Evolutionary conservation across 2,113 vertebrate genomes (phyloP).

Genomic region (Lophotis ruficrista): DNA sequence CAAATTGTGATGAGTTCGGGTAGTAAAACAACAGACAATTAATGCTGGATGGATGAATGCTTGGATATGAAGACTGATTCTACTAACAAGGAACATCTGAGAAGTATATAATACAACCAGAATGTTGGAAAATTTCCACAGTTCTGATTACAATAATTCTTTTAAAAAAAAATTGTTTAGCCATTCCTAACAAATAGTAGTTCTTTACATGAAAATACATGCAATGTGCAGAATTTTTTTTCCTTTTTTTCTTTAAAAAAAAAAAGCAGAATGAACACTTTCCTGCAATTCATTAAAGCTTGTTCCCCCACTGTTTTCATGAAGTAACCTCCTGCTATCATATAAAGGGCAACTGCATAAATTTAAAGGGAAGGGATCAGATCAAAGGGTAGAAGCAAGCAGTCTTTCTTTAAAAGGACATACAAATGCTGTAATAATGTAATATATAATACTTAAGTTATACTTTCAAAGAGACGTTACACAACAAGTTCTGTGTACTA

Average conservation of each 20-base stretch:
- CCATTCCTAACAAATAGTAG: constrained; percentile 53
- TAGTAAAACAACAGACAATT: neutral
- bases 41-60: neutral
- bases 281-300: neutral
- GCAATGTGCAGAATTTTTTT: neutral
- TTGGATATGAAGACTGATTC: neutral
- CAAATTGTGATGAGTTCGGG: neutral
- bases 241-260: neutral
- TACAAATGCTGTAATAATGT: neutral
- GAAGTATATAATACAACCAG: constrained; percentile 5
- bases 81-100: neutral
- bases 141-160: constrained; percentile 37
- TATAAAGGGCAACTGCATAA: neutral
- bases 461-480: neutral
- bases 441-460: neutral
- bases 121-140: constrained; percentile 47
- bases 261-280: neutral
- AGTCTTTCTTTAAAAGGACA: neutral
- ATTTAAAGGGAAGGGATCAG: neutral
- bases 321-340: neutral
- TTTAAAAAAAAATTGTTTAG: neutral
- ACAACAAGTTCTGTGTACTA: neutral
- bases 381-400: neutral
- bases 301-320: neutral
- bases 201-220: constrained; percentile 1